Base-by-base conservation (phyloP, 1,140 invertebrate genomes). In the Caenorhabditis latens region DNA sequence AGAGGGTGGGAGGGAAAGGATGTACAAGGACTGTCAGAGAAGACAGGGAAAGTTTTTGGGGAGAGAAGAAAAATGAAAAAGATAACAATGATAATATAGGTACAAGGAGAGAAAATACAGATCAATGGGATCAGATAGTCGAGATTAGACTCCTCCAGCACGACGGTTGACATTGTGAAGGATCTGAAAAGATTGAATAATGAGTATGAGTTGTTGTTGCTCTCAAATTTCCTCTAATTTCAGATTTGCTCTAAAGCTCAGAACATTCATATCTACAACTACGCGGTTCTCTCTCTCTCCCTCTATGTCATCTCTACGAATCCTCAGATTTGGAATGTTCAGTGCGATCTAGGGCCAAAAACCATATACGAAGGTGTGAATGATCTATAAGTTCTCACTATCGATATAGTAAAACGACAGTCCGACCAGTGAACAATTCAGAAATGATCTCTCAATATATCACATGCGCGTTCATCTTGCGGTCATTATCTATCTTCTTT, bases 141-240 rank as follows among this genome's bases (percentile, higher is more conserved):
- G 19, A 79, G 16, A 32, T 79, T 79, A 79, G 71, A 79, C 46
- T 2, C 71, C 71, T 79, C 71, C 71, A 19, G 65, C 65, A 50
- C 71, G 71, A 14, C 46, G 71, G 71, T 79, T 79, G 43, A 79
- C 71, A 24, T 79, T 79, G 71, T 79, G 71, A 11, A 79, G 71
- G 6, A 79, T 79, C 71, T 79, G 71, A 79, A 79, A 79, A 24
- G 21, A 43, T 11, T 24, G 9, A 14, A 63, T 8, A 79, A 79
- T 50, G 50, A 79, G n/a, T 14, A 79, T 79, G 42, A 46, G 8
- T n/a, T 71, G 19, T 71, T n/a, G 14, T n/a, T 24, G 16, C 0
- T 50, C 24, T 32, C 71, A 50, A 1, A 50, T 71, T 71, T 63
- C 40, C 13, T 9, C 21, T 32, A 32, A 63, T 6, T 32, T 24